Evolutionary conservation across 2,113 vertebrate species (phyloP).

Genomic region (Daubentonia madagascariensis): DNA sequence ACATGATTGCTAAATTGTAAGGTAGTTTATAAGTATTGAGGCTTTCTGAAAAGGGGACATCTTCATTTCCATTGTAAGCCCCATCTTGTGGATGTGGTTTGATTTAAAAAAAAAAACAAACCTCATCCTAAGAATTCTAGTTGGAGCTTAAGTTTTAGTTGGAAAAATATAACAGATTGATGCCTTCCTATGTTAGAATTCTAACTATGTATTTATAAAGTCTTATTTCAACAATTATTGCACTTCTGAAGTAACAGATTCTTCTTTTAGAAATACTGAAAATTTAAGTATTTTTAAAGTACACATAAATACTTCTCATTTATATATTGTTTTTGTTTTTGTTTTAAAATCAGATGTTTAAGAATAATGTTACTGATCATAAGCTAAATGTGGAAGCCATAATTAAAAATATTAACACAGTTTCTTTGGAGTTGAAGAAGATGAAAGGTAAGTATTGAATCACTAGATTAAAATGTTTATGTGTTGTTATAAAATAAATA

Average conservation of each 20-base stretch:
- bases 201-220: not conserved
- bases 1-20: not conserved
- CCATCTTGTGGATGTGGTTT: slow-evolving; percentile 67
- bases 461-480: not conserved
- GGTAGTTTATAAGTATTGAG: not conserved
- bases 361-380: slow-evolving; percentile 42
- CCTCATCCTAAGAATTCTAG: not conserved
- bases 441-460: slow-evolving; percentile 79
- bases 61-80: slow-evolving; percentile 7
- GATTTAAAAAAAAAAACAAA: not conserved
- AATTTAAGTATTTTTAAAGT: slow-evolving; percentile 8
- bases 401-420: slow-evolving; percentile 75
- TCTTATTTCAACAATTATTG: slow-evolving; percentile 11
- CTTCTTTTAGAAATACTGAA: slow-evolving; percentile 30
- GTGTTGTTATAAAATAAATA: not conserved
- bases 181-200: not conserved
- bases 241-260: not conserved
- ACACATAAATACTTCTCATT: not conserved
- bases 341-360: slow-evolving; percentile 69
- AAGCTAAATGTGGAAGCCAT: slow-evolving; percentile 75
- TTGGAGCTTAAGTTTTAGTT: not conserved
- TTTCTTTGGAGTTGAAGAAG: slow-evolving; percentile 82
- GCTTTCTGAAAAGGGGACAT: not conserved
- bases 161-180: slow-evolving; percentile 10
- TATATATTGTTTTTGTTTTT: slow-evolving; percentile 40